phyloP scores from a whole-genome alignment of 1,140 invertebrate genomes.

The Branchinecta lindahli region DNA sequence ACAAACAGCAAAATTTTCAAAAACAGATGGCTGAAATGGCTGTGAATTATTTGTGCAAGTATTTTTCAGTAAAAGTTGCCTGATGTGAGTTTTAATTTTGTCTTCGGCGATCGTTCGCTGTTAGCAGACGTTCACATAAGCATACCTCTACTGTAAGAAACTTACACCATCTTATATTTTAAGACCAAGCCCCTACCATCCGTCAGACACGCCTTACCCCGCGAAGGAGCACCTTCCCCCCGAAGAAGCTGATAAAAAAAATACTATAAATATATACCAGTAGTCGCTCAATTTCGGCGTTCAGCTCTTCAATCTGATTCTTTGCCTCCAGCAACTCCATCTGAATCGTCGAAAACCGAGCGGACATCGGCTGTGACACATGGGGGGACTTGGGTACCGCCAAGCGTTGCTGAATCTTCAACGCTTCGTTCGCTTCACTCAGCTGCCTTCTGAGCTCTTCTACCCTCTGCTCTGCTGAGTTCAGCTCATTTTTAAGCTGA shows the following conservation, averaged over 20 bases:
- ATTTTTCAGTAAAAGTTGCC: too few species aligned
- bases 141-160: too few species aligned
- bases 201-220: too few species aligned
- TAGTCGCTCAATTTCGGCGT: neutral
- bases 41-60: too few species aligned
- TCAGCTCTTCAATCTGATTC: neutral
- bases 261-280: neutral
- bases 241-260: neutral
- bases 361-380: neutral
- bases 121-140: too few species aligned
- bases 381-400: neutral
- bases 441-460: neutral
- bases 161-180: too few species aligned
- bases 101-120: too few species aligned
- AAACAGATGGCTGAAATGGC: too few species aligned
- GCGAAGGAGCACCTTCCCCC: too few species aligned
- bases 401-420: slow-evolving; percentile 2
- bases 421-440: neutral
- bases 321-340: neutral
- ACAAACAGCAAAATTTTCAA: too few species aligned
- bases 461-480: neutral
- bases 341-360: neutral
- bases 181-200: too few species aligned
- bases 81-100: too few species aligned
- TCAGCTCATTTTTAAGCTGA: neutral